Conservation (phyloP, 2,888 invertebrate species). For the Protodeltote pygarga region DNA sequence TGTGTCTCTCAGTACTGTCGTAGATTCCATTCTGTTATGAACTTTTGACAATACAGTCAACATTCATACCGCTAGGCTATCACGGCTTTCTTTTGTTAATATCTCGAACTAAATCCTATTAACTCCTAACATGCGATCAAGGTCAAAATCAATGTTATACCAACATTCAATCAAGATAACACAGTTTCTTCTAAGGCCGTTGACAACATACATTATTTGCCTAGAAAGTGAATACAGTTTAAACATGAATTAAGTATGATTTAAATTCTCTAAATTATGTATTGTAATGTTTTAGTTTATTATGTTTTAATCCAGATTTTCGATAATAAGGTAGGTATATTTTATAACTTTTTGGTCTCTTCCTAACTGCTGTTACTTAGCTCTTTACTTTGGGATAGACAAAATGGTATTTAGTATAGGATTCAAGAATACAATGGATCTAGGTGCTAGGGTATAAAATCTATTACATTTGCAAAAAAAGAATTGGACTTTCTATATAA, state of each 20-base stretch:
- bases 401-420: no score
- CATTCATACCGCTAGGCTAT: no score
- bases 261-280: conserved; percentile 28
- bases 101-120: background rate
- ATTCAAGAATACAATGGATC: no score
- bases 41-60: no score
- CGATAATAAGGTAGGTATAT: conserved; percentile 20
- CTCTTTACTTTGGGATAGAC: no score
- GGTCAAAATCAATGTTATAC: conserved; percentile 11
- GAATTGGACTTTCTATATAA: no score
- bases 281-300: conserved; percentile 5
- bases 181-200: background rate
- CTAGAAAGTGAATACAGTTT: background rate
- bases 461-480: no score
- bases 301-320: conserved; percentile 17
- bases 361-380: no score
- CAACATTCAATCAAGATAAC: conserved; percentile 32
- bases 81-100: no score
- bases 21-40: no score
- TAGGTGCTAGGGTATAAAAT: no score
- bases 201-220: background rate
- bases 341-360: background rate
- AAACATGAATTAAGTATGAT: conserved; percentile 16
- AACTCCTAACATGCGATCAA: conserved; percentile 4
- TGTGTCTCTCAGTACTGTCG: no score